Percentiles rank a stretch among this genome's conserved stretches.
These are phyloP conservation scores for Drosophila ogumai DNA, from an alignment of 1,140 invertebrate species.

Conservation along the genomic window DNA sequence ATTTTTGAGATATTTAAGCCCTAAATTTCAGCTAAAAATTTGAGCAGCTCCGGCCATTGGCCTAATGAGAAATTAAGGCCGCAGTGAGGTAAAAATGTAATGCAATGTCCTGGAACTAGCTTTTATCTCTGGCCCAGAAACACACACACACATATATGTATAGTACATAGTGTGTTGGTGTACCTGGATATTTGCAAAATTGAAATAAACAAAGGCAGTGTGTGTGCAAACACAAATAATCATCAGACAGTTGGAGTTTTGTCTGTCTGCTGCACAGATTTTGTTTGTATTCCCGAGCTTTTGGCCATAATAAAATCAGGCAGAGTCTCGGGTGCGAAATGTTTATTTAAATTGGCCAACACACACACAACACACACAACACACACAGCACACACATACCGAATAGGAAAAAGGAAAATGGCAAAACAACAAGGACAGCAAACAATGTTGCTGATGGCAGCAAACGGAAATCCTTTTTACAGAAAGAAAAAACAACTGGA, in stretches of 20 bases:
- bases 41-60: slow-evolving; percentile 48
- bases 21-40: not conserved
- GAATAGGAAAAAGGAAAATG: slow-evolving; percentile 64
- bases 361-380: slow-evolving; percentile 44
- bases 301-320: slow-evolving; percentile 78
- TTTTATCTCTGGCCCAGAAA: slow-evolving; percentile 29
- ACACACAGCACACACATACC: not conserved
- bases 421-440: slow-evolving; percentile 61
- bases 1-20: not conserved
- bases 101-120: slow-evolving; percentile 33
- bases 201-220: slow-evolving; percentile 60
- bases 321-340: slow-evolving; percentile 73
- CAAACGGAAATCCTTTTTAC: slow-evolving; percentile 77
- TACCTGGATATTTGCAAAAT: slow-evolving; percentile 44
- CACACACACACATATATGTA: slow-evolving; percentile 8
- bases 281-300: slow-evolving; percentile 60
- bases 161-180: not conserved
- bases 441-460: slow-evolving; percentile 56
- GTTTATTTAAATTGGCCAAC: slow-evolving; percentile 81
- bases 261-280: slow-evolving; percentile 72
- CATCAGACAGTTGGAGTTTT: slow-evolving; percentile 75
- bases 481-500: slow-evolving; percentile 68
- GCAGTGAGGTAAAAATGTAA: slow-evolving; percentile 41
- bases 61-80: slow-evolving; percentile 76
- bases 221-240: slow-evolving; percentile 75